Evolutionary conservation across 2,797 vertebrate genomes (phyloP).

Genomic region (Synanceia verrucosa): DNA sequence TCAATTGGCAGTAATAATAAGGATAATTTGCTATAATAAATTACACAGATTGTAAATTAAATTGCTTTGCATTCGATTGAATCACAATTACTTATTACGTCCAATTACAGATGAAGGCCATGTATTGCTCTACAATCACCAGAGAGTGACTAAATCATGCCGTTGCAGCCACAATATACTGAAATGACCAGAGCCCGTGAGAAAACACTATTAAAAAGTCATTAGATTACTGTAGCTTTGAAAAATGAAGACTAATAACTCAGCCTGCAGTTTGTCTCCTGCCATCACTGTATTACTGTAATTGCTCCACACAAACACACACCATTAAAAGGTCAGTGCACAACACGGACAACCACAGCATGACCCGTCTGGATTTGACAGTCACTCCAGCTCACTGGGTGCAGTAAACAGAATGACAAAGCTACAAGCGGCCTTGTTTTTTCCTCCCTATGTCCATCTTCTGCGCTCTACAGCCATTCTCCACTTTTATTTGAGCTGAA

Average conservation of each 20-base stretch:
- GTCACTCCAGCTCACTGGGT: slow-evolving; percentile 32
- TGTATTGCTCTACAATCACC: not conserved
- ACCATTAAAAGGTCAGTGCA: slow-evolving; percentile 40
- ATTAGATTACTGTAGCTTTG: slow-evolving; percentile 28
- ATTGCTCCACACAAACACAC: slow-evolving; percentile 33
- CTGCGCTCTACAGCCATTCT: slow-evolving; percentile 24
- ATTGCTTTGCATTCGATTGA: not conserved
- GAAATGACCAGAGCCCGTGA: slow-evolving; percentile 1
- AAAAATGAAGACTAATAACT: slow-evolving; percentile 38
- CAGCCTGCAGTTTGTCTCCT: not conserved
- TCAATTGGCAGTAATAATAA: not conserved
- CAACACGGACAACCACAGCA: slow-evolving; percentile 37
- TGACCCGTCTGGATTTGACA: slow-evolving; percentile 45
- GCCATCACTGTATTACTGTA: slow-evolving; percentile 17
- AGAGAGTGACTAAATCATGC: slow-evolving; percentile 14
- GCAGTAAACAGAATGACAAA: slow-evolving; percentile 44
- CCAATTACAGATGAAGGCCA: slow-evolving; percentile 8
- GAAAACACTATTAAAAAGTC: slow-evolving; percentile 32
- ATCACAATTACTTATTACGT: slow-evolving; percentile 10
- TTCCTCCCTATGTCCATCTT: slow-evolving; percentile 13
- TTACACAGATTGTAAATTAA: not conserved
- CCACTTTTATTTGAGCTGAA: slow-evolving; percentile 42
- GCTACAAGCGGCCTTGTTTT: slow-evolving; percentile 27
- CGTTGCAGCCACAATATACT: not conserved
- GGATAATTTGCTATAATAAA: not conserved